Percentiles rank a stretch among this genome's conserved stretches.
Conservation (phyloP, 2,888 invertebrate genomes). For the Epicampocera succincta region DNA sequence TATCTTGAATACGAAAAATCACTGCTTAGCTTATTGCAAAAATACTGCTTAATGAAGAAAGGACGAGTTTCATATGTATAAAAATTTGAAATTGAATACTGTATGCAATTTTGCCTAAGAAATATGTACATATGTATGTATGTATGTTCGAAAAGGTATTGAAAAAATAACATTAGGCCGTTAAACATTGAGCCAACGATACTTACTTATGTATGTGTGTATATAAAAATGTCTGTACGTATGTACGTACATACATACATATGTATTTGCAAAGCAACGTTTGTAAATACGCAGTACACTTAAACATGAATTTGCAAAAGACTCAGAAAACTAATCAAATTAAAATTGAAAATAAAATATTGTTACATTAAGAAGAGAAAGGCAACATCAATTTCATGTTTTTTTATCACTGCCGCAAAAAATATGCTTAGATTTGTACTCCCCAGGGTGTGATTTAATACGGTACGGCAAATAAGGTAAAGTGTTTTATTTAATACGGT, state of each 20-base stretch:
- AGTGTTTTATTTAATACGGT: constrained; percentile 36
- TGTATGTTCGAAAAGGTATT: too few relatives aligned
- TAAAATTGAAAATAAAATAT: constrained; percentile 65
- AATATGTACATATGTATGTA: too few relatives aligned
- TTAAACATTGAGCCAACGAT: too few relatives aligned
- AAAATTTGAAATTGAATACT: too few relatives aligned
- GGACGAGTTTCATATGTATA: too few relatives aligned
- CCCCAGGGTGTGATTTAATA: constrained; percentile 77
- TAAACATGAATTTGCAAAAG: constrained; percentile 42
- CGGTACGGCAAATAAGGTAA: constrained; percentile 66
- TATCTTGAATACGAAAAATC: too few relatives aligned
- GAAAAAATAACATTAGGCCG: too few relatives aligned
- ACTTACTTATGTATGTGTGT: too few relatives aligned
- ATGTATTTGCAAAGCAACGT: neutral
- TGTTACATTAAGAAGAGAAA: constrained; percentile 39
- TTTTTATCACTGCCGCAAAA: constrained; percentile 61
- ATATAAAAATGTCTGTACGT: too few relatives aligned
- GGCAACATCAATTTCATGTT: constrained; percentile 30
- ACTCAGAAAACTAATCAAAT: constrained; percentile 55
- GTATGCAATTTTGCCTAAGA: too few relatives aligned
- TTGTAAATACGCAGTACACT: neutral
- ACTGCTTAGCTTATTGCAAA: too few relatives aligned
- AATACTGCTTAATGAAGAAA: too few relatives aligned
- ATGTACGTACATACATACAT: neutral
- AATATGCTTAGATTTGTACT: constrained; percentile 73